phyloP scores from a whole-genome alignment of 1,140 invertebrate species.

The Orussus abietinus region DNA sequence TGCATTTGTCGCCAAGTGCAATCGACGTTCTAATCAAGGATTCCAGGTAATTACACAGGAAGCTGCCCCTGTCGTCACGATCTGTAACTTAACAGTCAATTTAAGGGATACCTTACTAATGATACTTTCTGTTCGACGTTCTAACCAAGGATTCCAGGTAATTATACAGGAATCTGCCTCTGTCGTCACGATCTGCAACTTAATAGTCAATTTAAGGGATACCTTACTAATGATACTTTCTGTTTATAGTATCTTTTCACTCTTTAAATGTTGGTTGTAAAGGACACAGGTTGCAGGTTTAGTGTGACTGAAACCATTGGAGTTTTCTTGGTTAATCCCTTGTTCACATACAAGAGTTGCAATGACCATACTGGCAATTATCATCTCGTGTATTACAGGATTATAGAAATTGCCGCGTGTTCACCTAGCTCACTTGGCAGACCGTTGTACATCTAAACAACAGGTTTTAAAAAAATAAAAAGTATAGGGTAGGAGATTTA shows the following conservation, averaged over 20 bases:
- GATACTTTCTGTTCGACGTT: conserved; percentile 5
- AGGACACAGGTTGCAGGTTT: conserved; percentile 61
- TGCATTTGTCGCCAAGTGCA: conserved; percentile 61
- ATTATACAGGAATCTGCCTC: conserved; percentile 70
- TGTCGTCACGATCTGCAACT: conserved; percentile 58
- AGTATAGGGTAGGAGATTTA: too few species aligned
- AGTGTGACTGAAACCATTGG: conserved; percentile 67
- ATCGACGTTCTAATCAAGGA: conserved; percentile 58
- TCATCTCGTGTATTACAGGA: conserved; percentile 58
- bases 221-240: conserved; percentile 1
- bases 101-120: conserved; percentile 1
- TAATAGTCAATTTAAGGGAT: conserved; percentile 7
- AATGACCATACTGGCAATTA: conserved; percentile 60
- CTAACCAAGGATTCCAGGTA: conserved; percentile 64
- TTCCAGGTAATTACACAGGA: conserved; percentile 73
- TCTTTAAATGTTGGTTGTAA: conserved; percentile 66
- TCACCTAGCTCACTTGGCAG: conserved; percentile 58
- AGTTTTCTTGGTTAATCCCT: conserved; percentile 58
- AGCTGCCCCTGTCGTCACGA: conserved; percentile 64
- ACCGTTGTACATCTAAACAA: conserved; percentile 59
- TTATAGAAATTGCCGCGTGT: conserved; percentile 62
- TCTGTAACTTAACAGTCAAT: conserved; percentile 26
- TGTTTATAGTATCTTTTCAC: too few species aligned
- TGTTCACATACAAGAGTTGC: conserved; percentile 59
- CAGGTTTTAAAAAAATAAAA: too few species aligned